Evolutionary conservation across 2,797 vertebrate genomes (phyloP).

Genomic region (Sciurus vulgaris): DNA sequence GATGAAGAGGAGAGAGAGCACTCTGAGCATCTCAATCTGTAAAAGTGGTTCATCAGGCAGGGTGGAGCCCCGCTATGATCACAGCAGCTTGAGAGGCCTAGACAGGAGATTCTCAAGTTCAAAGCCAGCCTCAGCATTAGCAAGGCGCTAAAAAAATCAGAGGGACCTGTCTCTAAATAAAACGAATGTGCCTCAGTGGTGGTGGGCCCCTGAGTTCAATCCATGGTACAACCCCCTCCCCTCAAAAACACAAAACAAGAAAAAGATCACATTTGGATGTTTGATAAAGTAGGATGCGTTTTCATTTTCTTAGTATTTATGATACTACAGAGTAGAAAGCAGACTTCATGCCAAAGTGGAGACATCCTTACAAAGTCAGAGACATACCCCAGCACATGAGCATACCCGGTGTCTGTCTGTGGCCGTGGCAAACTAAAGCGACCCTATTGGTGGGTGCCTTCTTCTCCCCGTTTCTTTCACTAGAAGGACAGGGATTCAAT

Average conservation of each 20-base stretch:
- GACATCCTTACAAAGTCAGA: not conserved
- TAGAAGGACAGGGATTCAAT: not conserved
- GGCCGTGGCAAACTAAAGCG: fast-evolving
- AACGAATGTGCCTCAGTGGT: too few species aligned
- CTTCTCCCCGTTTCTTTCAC: not conserved
- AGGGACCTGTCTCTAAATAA: too few species aligned
- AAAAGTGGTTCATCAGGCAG: not conserved
- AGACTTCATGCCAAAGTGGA: not conserved
- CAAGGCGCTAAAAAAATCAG: too few species aligned
- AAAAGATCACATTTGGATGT: not conserved
- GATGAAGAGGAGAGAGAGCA: not conserved
- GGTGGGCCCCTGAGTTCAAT: too few species aligned
- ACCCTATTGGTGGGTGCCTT: fast-evolving
- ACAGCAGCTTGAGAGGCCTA: too few species aligned
- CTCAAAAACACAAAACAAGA: too few species aligned
- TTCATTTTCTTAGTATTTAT: not conserved
- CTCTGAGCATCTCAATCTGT: not conserved
- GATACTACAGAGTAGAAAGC: not conserved
- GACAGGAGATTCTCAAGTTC: too few species aligned
- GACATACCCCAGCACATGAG: fast-evolving
- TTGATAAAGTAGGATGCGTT: not conserved
- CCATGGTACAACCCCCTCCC: too few species aligned
- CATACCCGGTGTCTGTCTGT: fast-evolving
- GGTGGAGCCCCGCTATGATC: too few species aligned
- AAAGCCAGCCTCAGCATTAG: too few species aligned